Base-by-base conservation (phyloP, 2,113 vertebrate genomes). In the Sminthopsis crassicaudata region DNA sequence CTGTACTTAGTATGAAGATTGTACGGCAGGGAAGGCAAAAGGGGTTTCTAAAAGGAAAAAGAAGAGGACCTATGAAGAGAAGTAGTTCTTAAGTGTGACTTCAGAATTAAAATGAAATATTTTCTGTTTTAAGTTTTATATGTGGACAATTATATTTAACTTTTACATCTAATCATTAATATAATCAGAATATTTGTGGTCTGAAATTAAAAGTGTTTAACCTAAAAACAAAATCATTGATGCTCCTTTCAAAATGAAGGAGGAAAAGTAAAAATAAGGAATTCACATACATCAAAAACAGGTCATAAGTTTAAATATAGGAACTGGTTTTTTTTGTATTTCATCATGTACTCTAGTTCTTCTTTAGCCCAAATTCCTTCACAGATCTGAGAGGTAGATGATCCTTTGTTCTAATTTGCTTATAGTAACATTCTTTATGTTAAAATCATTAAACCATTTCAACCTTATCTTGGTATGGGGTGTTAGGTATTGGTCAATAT, bases 11-110 rank as follows among this genome's bases (percentile, higher is more conserved):
- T 98, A 96, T 98, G 99, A 98, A 98, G 98, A 98, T 93, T 99
- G 98, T 98, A 98, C 98, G 98, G 99, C 92, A 48, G 98, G 94
- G 98, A 99, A 98, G 98, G 98, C 98, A 99, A 98, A 91, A 98
- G 98, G 97, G 98, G 97, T 97, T 98, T 99, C 99, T 99, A 99
- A 98, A 99, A 99, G 98, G 98, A 99, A 99, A 99, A 96, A 98
- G 93, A 98, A 98, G 26, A 98, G 89, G 97, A 84, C 90, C 97
- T 97, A 93, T 96, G 55, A 91, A 91, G 94, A 96, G 95, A 93
- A 95, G 90, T 54, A 96, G 84, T 26, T 94, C 48, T 91, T 22
- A 46, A 67, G 92, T 84, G 92, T 90, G 96, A 95, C 91, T 95
- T 42, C 36, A 88, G 19, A 54, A 46, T 91, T 51, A 93, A 94